phyloP scores from a whole-genome alignment of 2,888 invertebrate species.

The Odontocolon sp. region DNA sequence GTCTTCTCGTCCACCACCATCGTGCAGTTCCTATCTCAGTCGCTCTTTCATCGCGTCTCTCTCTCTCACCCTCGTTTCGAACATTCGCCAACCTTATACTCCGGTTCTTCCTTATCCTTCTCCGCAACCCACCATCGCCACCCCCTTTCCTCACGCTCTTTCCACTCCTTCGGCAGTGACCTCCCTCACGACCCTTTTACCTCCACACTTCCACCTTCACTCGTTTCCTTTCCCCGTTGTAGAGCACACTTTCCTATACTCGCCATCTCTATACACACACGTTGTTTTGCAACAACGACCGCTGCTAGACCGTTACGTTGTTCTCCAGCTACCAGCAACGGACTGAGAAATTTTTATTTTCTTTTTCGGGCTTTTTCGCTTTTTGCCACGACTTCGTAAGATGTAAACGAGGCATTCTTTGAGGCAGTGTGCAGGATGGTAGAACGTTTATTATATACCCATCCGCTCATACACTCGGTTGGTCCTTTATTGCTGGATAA shows the following conservation, averaged over 20 bases:
- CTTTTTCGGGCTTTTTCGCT: not conserved
- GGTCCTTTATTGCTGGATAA: constrained; percentile 36
- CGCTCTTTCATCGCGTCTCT: constrained; percentile 47
- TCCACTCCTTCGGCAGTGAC: constrained; percentile 77
- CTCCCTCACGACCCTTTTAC: constrained; percentile 77
- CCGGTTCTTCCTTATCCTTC: constrained; percentile 11
- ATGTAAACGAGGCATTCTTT: constrained; percentile 17
- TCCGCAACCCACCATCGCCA: constrained; percentile 32
- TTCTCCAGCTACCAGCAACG: constrained; percentile 14
- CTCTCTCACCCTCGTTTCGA: constrained; percentile 52
- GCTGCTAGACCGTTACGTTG: constrained; percentile 10
- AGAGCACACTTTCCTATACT: constrained; percentile 44
- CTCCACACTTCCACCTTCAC: constrained; percentile 68
- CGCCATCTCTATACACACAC: constrained; percentile 8
- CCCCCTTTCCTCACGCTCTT: constrained; percentile 71
- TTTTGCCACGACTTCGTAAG: constrained; percentile 1
- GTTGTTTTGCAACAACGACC: constrained; percentile 13
- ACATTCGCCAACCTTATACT: constrained; percentile 36
- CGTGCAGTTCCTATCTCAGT: constrained; percentile 55
- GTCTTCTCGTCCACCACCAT: constrained; percentile 58
- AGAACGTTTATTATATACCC: constrained; percentile 27
- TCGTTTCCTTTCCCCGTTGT: constrained; percentile 29
- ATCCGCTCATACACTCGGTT: not conserved
- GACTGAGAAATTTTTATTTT: not conserved
- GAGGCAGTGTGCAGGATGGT: constrained; percentile 12